Evolutionary conservation across 2,797 vertebrate genomes (phyloP), one percentile per base, ranked within the genome.

Genomic region (Silurus lanzhouensis): DNA sequence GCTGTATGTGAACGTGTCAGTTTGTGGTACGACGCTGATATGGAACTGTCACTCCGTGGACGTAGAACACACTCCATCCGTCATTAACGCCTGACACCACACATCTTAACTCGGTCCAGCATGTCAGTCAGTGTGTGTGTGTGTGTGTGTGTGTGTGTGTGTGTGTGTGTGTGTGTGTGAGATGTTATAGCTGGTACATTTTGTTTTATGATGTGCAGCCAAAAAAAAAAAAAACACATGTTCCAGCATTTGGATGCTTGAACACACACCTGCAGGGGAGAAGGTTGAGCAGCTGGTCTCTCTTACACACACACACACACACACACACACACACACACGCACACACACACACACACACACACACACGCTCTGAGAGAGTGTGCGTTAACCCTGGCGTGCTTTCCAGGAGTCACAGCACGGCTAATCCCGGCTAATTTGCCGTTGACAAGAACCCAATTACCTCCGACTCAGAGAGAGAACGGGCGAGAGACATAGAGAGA

Each of bases 401-500:
- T 91, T 91, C 90, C 90, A 91, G 82, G 90, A 94, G 92, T 91
- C 88, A 78, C 91, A 90, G 83, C 86, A 57, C 91, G 87, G 91
- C 91, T 94, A 93, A 95, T 94, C 91, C 91, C 83, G 88, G 91
- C 92, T 95, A 95, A 95, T 94, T 91, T 94, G 92, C 92, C 92
- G 91, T 94, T 93, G 91, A 95, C 94, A 94, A 93, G 94, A 93
- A 84, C 90, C 93, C 93, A 95, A 94, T 95, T 94, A 94, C 91
- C 90, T 86, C 88, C 89, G 88, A 85, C 90, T 92, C 93, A 92
- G 85, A 90, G 91, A 87, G 92, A 88, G 93, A 90, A 60, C 27
- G 55, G 66, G 15, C 5, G 68, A 61, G 63, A 78, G 61, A 81
- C 77, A 84, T 58, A n/a, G 80, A 5, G 17, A 60, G 38, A 60